A percentile compares a stretch with the other conserved stretches of the same genome.
Conservation (phyloP, 2,888 invertebrate species). For the Drosophila anomalata region DNA sequence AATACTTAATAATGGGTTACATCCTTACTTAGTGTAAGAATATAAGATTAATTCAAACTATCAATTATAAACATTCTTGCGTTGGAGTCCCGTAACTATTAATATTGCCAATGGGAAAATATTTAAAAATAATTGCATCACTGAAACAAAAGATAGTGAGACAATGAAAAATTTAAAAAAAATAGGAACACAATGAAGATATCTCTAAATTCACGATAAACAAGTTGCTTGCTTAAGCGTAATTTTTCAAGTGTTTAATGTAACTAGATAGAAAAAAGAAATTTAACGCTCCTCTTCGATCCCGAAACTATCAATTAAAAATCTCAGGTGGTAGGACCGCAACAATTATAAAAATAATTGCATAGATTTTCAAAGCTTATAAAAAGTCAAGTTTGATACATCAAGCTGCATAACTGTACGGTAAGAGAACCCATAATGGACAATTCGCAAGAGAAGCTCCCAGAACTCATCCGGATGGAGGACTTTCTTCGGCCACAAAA, state of each 20-base stretch:
- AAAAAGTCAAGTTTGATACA: neutral
- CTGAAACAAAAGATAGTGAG: neutral
- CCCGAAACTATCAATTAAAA: constrained; percentile 17
- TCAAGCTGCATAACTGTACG: neutral
- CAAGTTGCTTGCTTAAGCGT: too few species aligned
- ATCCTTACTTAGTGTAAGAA: neutral
- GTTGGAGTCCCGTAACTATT: neutral
- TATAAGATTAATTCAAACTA: neutral
- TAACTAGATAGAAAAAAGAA: neutral
- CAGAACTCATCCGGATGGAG: constrained; percentile 47
- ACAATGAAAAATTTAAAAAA: neutral
- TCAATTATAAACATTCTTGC: neutral
- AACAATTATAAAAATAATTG: constrained; percentile 20
- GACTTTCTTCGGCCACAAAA: constrained; percentile 39
- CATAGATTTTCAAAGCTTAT: neutral
- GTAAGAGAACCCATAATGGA: constrained; percentile 5
- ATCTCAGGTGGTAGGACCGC: neutral
- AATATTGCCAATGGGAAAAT: neutral
- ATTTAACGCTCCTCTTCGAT: neutral
- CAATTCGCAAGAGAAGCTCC: neutral
- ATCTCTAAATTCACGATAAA: too few species aligned
- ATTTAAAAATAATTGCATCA: neutral
- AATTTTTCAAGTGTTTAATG: neutral
- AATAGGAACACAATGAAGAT: too few species aligned
- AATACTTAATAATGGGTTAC: too few species aligned